A percentile compares a stretch with the other conserved stretches of the same genome.
Evolutionary conservation across 1,140 invertebrate species (phyloP).

Genomic region (Lepidurus couesii): DNA sequence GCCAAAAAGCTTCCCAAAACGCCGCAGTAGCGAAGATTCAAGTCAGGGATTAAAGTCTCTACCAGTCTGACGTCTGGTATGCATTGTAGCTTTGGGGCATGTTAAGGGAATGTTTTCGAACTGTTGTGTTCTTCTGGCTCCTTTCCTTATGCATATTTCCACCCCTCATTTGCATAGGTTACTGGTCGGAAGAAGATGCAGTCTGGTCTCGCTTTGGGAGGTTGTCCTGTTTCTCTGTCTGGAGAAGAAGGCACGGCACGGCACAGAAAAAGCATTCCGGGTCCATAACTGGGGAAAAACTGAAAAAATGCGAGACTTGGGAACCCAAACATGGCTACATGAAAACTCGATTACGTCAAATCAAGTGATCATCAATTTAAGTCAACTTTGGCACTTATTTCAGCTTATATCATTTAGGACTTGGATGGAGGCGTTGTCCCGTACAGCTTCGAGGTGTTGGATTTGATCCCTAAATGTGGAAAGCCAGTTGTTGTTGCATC

Average conservation of each 20-base stretch:
- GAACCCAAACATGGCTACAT: neutral
- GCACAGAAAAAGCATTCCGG: neutral
- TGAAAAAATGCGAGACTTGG: neutral
- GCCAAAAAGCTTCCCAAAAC: neutral
- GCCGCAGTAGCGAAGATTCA: neutral
- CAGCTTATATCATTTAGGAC: neutral
- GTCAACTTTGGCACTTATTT: neutral
- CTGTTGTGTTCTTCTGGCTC: neutral
- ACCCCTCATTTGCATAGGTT: neutral
- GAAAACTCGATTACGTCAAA: neutral
- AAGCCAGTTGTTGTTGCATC: too few relatives aligned
- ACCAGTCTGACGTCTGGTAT: neutral
- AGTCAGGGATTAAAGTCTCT: neutral
- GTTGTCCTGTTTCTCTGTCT: neutral
- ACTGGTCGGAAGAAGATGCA: neutral
- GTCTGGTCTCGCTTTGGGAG: neutral
- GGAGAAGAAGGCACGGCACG: neutral
- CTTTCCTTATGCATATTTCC: neutral
- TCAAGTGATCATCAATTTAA: neutral
- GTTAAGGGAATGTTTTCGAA: neutral
- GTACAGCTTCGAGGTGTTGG: neutral
- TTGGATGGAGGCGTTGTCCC: neutral
- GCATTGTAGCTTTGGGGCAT: conserved; percentile 13
- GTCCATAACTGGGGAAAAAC: neutral
- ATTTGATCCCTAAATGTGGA: too few relatives aligned